Evolutionary conservation across 1,140 invertebrate species (phyloP), one percentile per base, ranked within the genome.

Genomic region (Camponotus pennsylvanicus): DNA sequence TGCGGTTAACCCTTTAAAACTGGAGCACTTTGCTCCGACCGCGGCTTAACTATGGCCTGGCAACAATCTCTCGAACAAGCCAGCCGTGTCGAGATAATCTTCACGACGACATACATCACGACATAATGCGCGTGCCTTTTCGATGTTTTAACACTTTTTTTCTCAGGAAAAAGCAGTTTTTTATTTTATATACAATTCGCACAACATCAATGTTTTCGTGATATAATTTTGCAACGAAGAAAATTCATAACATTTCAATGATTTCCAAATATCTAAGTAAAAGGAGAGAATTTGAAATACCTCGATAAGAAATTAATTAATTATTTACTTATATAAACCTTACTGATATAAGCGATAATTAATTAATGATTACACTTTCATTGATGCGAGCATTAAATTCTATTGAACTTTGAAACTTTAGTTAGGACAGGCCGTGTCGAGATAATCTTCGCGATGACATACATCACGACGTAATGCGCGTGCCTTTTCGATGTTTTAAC

Each of bases 1-100:
- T 27, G 49, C 66, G 69, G 79, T 83, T 63, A 83, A 61, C 79
- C 55, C 69, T 83, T 75, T 75, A 73, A 75, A 83, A 83, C 52
- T 83, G 69, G 79, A 83, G 69, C 79, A 83, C 55, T 63, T 61
- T 13, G 40, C 55, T 52, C 49, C 13, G 64, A 21, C 21, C 45
- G 63, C 64, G 78, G 77, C 45, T 59, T 52, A 80, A 80, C 78
- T 70, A 57, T 15, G 21, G 63, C 37, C 45, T 11, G 77, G 69
- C 27, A 52, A 11, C 69, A 73, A 83, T 83, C 79, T 75, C 49
- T 18, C 57, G 69, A 45, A 34, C 52, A 45, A 83, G 79, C 69
- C 69, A 73, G 27, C 79, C 69, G 79, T 83, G 55, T 83, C 79
- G 55, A 32, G 61, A 49, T 73, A 73, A 59, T 82, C 18, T 71